Percentiles rank a stretch among this genome's conserved stretches.
Conservation (phyloP, 2,888 invertebrate species). For the Ennomos quercinarius region DNA sequence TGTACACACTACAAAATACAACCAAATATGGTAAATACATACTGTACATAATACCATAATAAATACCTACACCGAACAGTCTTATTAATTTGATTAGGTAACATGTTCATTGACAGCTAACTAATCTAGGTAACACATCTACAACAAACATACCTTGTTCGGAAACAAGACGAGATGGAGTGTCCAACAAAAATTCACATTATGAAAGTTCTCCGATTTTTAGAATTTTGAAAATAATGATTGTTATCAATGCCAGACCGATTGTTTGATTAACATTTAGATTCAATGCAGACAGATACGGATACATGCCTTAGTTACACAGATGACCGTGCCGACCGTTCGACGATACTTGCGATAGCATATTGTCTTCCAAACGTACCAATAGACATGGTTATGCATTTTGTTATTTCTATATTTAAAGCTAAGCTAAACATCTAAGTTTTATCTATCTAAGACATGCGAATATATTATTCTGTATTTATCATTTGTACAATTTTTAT, state of each 20-base stretch:
- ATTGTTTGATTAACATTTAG: conserved; percentile 47
- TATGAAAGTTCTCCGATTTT: conserved; percentile 1
- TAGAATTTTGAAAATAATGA: conserved; percentile 23
- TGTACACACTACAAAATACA: not conserved
- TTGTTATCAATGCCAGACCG: conserved; percentile 44
- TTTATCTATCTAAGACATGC: conserved; percentile 35
- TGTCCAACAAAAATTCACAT: conserved; percentile 1
- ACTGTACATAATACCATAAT: not conserved
- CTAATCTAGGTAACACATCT: not conserved
- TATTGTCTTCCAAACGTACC: conserved; percentile 27
- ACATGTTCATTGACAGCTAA: conserved; percentile 5
- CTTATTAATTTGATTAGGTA: conserved; percentile 3
- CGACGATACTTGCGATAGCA: conserved; percentile 25
- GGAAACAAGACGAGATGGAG: conserved; percentile 3
- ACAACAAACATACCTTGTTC: conserved; percentile 1
- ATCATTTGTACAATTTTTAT: conserved; percentile 25
- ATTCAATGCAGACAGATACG: conserved; percentile 51
- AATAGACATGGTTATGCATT: conserved; percentile 34
- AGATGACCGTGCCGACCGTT: conserved; percentile 48
- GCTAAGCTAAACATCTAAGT: conserved; percentile 39
- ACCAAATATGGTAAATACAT: conserved; percentile 1
- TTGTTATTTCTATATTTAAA: conserved; percentile 39
- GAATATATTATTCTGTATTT: conserved; percentile 24
- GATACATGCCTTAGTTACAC: conserved; percentile 77
- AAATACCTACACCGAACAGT: not conserved